Base-by-base conservation (phyloP, 2,113 vertebrate species). In the Ctenomys sociabilis region DNA sequence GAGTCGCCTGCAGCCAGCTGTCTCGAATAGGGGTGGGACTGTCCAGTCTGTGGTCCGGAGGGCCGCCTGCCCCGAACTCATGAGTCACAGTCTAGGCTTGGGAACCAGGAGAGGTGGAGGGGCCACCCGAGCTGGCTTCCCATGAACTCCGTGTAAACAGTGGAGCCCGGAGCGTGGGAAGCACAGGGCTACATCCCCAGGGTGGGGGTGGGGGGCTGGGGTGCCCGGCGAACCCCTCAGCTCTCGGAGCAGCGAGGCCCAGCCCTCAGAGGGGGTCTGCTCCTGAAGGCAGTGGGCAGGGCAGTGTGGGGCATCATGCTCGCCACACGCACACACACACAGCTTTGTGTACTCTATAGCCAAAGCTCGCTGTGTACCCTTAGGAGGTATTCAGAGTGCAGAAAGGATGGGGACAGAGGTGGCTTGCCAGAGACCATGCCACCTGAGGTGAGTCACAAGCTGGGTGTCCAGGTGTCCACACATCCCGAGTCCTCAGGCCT, bases 71-170 rank as follows among this genome's bases (percentile, higher is more conserved):
- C 17, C 10, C 7, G 0, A 17, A 2, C 12, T 26, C 12, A 3
- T 54, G 82, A 85, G 92, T 96, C 87, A 80, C 43, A 7, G 43
- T 54, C 68, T 52, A 66, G 49, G 57, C 57, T 85, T 70, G 64
- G 17, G 28, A 32, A 61, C 24, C 1, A n/a, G 86, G 40, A 89
- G 52, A 57, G 86, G 26, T 43, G 28, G 5, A 54, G 37, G 52
- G 80, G 73, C 19, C 19, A 32, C 17, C 3, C 21, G 49, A 21
- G 59, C 80, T n/a, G 83, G 82, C 66, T 97, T 96, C 96, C 77
- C 28, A 49, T 77, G 95, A 96, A 85, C 73, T 87, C n/a, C 63
- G 17, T 26, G 19, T 97, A 96, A 95, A 96, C 24, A 85, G 91
- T 37, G 73, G 14, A 16, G 16, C 17, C 63, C 19, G 13, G 21